Conservation (phyloP, 2,888 invertebrate species). For the Harpalus rubripes region DNA sequence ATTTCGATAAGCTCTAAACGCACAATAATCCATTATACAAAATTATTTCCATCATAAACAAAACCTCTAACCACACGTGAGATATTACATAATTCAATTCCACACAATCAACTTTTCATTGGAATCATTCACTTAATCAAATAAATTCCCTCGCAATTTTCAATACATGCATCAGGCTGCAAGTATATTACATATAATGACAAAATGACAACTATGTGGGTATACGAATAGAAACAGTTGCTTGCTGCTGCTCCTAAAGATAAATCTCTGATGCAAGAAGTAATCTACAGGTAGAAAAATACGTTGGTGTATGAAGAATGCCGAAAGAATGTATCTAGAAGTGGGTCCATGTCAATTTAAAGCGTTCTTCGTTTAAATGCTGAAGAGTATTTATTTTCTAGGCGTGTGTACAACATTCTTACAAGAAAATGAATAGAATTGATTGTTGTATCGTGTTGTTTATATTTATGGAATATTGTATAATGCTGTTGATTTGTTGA, state of each 20-base stretch:
- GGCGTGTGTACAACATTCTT: slow-evolving; percentile 29
- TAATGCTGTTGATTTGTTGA: neutral
- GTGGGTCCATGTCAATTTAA: slow-evolving; percentile 43
- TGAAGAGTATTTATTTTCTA: slow-evolving; percentile 38
- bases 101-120: slow-evolving; percentile 10
- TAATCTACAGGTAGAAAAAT: slow-evolving; percentile 25
- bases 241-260: slow-evolving; percentile 38
- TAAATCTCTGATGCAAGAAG: slow-evolving; percentile 40
- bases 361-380: neutral
- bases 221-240: slow-evolving; percentile 28
- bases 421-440: slow-evolving; percentile 24
- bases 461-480: neutral
- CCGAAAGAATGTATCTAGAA: slow-evolving; percentile 29
- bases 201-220: slow-evolving; percentile 17
- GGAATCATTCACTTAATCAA: slow-evolving; percentile 34
- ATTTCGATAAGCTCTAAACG: neutral
- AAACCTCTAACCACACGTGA: neutral
- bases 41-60: no score
- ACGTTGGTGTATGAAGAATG: slow-evolving; percentile 52
- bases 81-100: neutral
- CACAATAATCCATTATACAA: no score
- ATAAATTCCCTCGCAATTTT: slow-evolving; percentile 34
- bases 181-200: neutral
- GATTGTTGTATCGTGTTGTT: neutral
- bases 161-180: slow-evolving; percentile 21